These are phyloP conservation scores for Antennarius striatus DNA, from an alignment of 2,113 vertebrate genomes.

Conservation along the genomic window DNA sequence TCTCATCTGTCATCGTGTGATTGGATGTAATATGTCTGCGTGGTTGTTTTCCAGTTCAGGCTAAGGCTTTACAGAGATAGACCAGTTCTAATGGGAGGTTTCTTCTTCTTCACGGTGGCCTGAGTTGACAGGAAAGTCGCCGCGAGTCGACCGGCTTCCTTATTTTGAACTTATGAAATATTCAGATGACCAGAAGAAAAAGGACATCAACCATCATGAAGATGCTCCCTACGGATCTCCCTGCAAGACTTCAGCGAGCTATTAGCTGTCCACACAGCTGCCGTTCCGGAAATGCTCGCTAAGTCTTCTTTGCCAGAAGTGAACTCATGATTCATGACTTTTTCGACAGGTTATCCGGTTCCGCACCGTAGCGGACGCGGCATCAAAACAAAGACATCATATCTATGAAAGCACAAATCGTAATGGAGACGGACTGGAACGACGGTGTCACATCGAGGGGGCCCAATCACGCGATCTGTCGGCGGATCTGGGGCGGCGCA, in stretches of 20 bases:
- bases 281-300: slow-evolving; percentile 29
- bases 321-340: slow-evolving; percentile 15
- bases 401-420: slow-evolving; percentile 31
- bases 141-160: slow-evolving; percentile 29
- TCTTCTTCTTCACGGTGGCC: slow-evolving; percentile 3
- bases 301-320: background rate
- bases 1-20: background rate
- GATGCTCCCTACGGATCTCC: slow-evolving; percentile 33
- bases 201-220: slow-evolving; percentile 44
- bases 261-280: too few relatives aligned
- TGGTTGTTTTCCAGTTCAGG: background rate
- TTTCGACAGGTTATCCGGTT: slow-evolving; percentile 35
- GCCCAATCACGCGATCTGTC: slow-evolving; percentile 29
- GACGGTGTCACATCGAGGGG: slow-evolving; percentile 47
- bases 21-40: background rate
- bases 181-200: slow-evolving; percentile 54
- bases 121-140: slow-evolving; percentile 33
- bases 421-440: slow-evolving; percentile 41
- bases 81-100: slow-evolving; percentile 7
- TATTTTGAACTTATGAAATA: slow-evolving; percentile 65
- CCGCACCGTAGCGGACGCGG: background rate
- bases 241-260: slow-evolving; percentile 1
- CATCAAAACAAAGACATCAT: slow-evolving; percentile 38
- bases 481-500: slow-evolving; percentile 52
- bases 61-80: slow-evolving; percentile 11